phyloP scores from a whole-genome alignment of 2,888 invertebrate species.

The Nasonia oneida region DNA sequence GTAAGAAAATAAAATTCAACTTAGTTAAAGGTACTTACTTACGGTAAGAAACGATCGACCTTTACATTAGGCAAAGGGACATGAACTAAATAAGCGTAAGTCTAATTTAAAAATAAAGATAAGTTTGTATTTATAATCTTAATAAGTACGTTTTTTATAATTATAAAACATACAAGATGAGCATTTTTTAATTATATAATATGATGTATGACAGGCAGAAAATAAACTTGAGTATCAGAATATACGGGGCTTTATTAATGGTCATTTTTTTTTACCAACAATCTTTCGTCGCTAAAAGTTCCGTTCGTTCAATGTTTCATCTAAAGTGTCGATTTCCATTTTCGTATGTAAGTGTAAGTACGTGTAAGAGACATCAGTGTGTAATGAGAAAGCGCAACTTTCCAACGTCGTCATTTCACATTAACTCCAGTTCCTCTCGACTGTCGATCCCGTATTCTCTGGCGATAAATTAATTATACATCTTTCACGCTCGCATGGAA shows the following conservation, averaged over 20 bases:
- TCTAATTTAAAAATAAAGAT: conserved; percentile 23
- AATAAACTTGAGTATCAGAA: conserved; percentile 69
- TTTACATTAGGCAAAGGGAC: conserved; percentile 10
- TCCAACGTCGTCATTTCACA: background rate
- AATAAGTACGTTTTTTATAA: conserved; percentile 19
- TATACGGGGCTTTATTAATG: conserved; percentile 73
- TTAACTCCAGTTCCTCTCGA: background rate
- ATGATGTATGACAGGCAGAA: conserved; percentile 38
- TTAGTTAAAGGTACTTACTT: conserved; percentile 14
- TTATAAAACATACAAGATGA: background rate
- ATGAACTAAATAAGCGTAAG: conserved; percentile 25
- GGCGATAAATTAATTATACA: conserved; percentile 26
- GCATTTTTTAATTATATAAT: background rate
- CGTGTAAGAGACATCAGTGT: conserved; percentile 19
- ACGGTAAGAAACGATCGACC: background rate
- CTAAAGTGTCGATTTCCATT: conserved; percentile 28
- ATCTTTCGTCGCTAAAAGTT: conserved; percentile 40
- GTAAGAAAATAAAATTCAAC: background rate
- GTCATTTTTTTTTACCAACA: conserved; percentile 66
- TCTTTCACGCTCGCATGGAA: conserved; percentile 49
- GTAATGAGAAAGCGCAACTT: conserved; percentile 18
- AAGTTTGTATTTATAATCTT: conserved; percentile 26
- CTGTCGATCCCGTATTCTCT: conserved; percentile 2
- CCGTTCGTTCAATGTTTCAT: conserved; percentile 18
- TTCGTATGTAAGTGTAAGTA: conserved; percentile 17